Base-by-base conservation (phyloP, 2,113 vertebrate genomes). In the Nesogale talazaci region DNA sequence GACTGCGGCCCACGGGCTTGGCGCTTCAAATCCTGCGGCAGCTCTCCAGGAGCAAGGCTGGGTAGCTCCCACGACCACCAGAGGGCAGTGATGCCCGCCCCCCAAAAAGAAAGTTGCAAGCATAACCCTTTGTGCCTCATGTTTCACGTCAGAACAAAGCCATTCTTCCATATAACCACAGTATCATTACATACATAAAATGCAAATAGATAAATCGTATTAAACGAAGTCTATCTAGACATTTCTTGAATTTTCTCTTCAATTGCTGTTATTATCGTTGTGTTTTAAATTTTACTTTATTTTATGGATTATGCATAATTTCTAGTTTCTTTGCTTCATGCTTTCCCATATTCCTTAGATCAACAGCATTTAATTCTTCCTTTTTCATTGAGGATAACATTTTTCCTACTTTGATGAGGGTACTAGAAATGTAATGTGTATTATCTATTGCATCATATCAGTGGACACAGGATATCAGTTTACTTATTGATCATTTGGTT, bases 141-240 rank as follows among this genome's bases (percentile, higher is more conserved):
- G 42, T 81, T 95, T 88, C 6, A 78, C 20, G 6, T 27, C 75
- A n/a, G 17, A 90, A 14, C 31, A 90, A 77, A 34, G 31, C 74
- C 8, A n/a, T 82, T 93, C 22, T 61, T 61, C 57, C 22, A 63
- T 88, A 82, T 75, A 56, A 67, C 15, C 40, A 76, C 2, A 84
- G 22, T 36, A 20, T 23, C 10, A 36, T 59, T 52, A 85, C n/a
- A 65, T 0, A 34, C 10, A 72, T 52, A 12, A 34, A 38, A 87
- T 76, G 27, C 85, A 91, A 27, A 22, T 65, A 83, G 19, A 42
- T n/a, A 87, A 89, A 79, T 42, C 36, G 31, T 82, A 76, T 78
- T 36, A 2, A 52, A 80, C 57, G 29, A 0, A 63, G 22, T 57
- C 72, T 25, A 75, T 57, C 34, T 11, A 46, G 10, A 46, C 42